Evolutionary conservation across 1,140 invertebrate species (phyloP), one percentile per base, ranked within the genome.

Genomic region (Acromyrmex heyeri): DNA sequence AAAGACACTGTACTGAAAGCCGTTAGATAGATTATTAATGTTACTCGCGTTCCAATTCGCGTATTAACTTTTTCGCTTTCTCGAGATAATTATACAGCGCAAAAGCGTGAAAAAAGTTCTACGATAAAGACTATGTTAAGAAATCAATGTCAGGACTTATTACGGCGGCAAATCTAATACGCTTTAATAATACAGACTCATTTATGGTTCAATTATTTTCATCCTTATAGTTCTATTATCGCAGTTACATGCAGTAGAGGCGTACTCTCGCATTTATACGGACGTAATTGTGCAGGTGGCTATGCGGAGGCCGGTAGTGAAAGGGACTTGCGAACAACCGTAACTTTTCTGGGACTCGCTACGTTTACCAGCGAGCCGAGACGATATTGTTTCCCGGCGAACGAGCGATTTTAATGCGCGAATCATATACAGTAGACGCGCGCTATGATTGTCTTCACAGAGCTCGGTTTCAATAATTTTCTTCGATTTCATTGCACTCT

Each of bases 261-360:
- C 59, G 75, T 57, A 67, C 87, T 85, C 75, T 21, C 55, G 8
- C 65, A 62, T 85, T 67, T 85, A 48, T 48, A 61, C 59, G 79
- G 59, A 76, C 30, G 16, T 50, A 48, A 78, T 89, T 64, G 73
- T 18, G 38, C 53, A 83, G 57, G 69, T 65, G 69, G 67, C 55
- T 72, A 50, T 27, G 76, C 87, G 88, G 70, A 92, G 91, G 92
- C 91, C 90, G 85, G 38, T 62, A 93, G 93, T 93, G 93, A 93
- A 94, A 93, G 93, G 93, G 85, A 88, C 59, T 59, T 30, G 62
- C 12, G 72, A 86, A 85, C 69, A 72, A 77, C 77, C 64, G 64
- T 83, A 79, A 73, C 83, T 91, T 87, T 91, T 76, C 61, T 24
- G 38, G 38, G 38, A 44, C 38, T 44, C 38, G 50, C 67, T 53